Evolutionary conservation across 1,140 invertebrate species (phyloP), one percentile per base, ranked within the genome.

Genomic region (Platyscapa corneri): DNA sequence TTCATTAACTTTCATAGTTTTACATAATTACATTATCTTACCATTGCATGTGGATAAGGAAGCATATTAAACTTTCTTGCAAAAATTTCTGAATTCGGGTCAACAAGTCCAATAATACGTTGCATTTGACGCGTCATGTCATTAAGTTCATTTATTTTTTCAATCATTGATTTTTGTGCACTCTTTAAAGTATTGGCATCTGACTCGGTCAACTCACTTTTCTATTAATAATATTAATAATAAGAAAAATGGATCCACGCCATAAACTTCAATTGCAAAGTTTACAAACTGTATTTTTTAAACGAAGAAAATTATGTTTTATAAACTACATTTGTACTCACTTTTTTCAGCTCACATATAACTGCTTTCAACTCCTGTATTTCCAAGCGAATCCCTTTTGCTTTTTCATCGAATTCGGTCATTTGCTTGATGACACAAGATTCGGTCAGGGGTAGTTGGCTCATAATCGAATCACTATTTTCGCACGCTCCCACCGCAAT

Each of bases 81-180:
- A 34, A 91, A 91, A 5, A 87, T 88, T 12, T 82, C 42, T 39
- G 87, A 89, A 0, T 89, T 89, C 12, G 90, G 85, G 86, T 92
- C 89, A 6, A 86, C 30, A n/a, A 93, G 79, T 0, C 92, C 90
- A 23, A 93, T 86, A 12, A 90, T 64, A 39, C 89, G 78, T 82
- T 92, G 89, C 56, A 93, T 75, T 70, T 90, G 90, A 30, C 89
- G 86, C 0, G 92, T 93, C 23, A 93, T 89, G 23, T 89, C 60
- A 30, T 93, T 92, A 20, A 93, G 89, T 88, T 93, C 91, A 0
- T 80, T 82, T 30, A 93, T 75, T 79, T 92, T 93, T 18, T 78
- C 67, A 74, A 91, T 88, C 0, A 93, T 37, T 32, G 88, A 60
- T 0, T 87, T 78, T 80, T 92, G 92, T 60, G 91, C 92, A 3